Conservation (phyloP, 2,113 vertebrate species). For the Platysternon megacephalum region DNA sequence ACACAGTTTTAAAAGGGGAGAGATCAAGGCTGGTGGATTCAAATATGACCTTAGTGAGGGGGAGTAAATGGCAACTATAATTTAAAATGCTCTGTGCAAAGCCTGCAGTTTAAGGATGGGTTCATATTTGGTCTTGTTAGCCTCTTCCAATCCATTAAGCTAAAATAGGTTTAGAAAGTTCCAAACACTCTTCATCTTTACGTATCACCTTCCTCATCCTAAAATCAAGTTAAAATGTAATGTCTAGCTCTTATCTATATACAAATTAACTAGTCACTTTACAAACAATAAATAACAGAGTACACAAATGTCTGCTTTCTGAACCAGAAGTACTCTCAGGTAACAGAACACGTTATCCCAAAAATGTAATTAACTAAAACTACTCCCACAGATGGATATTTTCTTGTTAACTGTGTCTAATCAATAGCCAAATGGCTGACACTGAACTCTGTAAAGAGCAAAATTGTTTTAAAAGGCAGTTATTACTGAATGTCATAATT, state of each 20-base stretch:
- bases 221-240: background rate
- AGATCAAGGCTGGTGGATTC: background rate
- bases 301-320: background rate
- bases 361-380: background rate
- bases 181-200: background rate
- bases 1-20: background rate
- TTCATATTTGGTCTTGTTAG: background rate
- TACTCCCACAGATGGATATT: background rate
- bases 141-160: background rate
- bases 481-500: background rate
- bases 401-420: background rate
- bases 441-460: background rate
- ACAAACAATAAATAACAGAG: background rate
- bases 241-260: background rate
- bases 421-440: background rate
- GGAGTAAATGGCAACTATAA: background rate
- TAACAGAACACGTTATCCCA: background rate
- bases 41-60: background rate
- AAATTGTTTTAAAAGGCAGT: background rate
- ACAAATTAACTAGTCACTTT: rapidly evolving
- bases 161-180: background rate
- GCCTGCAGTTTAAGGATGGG: background rate
- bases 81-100: background rate
- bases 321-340: background rate
- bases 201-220: background rate